Base-by-base conservation (phyloP, 2,113 vertebrate species). In the Aegithalos caudatus region DNA sequence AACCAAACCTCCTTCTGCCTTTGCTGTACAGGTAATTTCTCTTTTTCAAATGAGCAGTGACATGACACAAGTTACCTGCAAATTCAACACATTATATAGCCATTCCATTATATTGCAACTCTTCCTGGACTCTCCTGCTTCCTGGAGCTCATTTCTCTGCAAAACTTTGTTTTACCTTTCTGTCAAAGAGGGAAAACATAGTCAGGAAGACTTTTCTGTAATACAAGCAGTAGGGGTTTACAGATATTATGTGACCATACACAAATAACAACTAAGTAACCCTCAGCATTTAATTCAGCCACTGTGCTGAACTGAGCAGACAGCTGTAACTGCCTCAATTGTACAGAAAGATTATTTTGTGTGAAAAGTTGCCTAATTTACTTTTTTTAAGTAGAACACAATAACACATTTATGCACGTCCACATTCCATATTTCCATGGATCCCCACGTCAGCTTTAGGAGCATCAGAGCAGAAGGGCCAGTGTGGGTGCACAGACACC, bases 361-460 rank as follows among this genome's bases (percentile, higher is more conserved):
- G 22, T 35, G 33, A 50, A 27, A 61, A 53, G 21, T 8, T 16
- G 14, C 5, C 7, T 24, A 8, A 17, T 35, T 74, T 17, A 1
- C 35, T 42, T 42, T n/a, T 51, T 56, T 28, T 0, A 28, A 22
- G 44, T 31, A 70, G 38, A 65, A 25, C 7, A 17, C 3, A 47
- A 6, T 24, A 33, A 42, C 10, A 18, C 29, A 19, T 44, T 56
- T 38, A 19, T 4, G 1, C 16, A 35, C 4, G 23, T 8, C 33
- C 19, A 44, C 3, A 6, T 19, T 33, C 33, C 25, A 1, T 15
- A 20, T 45, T 81, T 21, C 12, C 5, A 0, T 3, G 11, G 12
- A 61, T 8, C 9, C 38, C 21, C 8, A 1, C 6, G 11, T 1
- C 14, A 47, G 21, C 14, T 64, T 35, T 19, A 29, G 48, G 25